A percentile compares a stretch with the other conserved stretches of the same genome.
Conservation (phyloP, 2,888 invertebrate genomes). For the Tholera decimalis region DNA sequence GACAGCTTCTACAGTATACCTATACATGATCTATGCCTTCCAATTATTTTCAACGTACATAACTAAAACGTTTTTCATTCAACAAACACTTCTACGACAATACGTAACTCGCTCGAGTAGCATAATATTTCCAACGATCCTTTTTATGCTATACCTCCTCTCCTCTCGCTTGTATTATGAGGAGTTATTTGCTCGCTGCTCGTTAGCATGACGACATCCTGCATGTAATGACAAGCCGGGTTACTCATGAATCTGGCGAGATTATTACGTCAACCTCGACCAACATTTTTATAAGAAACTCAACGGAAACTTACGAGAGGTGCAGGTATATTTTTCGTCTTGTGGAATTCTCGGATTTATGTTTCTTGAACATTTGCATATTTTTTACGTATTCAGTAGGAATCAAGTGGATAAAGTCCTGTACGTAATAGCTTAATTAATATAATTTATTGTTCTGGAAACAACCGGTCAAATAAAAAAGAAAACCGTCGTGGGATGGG, state of each 20-base stretch:
- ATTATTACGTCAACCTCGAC: slow-evolving; percentile 70
- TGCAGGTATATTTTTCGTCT: slow-evolving; percentile 28
- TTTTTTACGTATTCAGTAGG: no score
- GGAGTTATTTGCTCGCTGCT: slow-evolving; percentile 84
- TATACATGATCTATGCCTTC: no score
- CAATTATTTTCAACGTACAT: slow-evolving; percentile 6
- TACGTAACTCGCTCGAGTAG: slow-evolving; percentile 57
- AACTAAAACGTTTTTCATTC: slow-evolving; percentile 1
- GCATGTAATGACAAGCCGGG: slow-evolving; percentile 78
- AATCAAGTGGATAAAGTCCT: no score
- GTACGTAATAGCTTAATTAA: not conserved
- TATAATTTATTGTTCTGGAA: not conserved
- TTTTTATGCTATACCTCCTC: slow-evolving; percentile 55
- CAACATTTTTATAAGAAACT: slow-evolving; percentile 52
- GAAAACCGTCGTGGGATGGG: no score
- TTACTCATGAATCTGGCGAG: slow-evolving; percentile 71
- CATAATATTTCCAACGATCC: slow-evolving; percentile 53
- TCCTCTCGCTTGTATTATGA: slow-evolving; percentile 70
- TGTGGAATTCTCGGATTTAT: slow-evolving; percentile 2
- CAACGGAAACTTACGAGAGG: slow-evolving; percentile 34
- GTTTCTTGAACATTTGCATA: slow-evolving; percentile 10
- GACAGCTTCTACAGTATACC: no score
- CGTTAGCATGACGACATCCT: slow-evolving; percentile 83
- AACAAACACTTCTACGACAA: slow-evolving; percentile 39
- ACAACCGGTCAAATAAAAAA: no score